These are phyloP conservation scores for Melanerpes aurifrons DNA, from an alignment of 2,113 vertebrate genomes.

Conservation along the genomic window DNA sequence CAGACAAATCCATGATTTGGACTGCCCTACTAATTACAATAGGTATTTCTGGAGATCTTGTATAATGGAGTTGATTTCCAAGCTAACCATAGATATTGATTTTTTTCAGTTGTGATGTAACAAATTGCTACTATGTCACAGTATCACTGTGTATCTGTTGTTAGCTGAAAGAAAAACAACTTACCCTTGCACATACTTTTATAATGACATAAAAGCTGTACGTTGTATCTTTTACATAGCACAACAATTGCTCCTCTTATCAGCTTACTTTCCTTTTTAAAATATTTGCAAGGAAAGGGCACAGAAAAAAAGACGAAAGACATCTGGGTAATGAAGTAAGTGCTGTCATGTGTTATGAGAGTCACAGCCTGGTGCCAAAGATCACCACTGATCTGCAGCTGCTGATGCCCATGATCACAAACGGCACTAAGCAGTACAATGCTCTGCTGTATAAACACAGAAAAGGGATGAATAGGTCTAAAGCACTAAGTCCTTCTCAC, in stretches of 20 bases:
- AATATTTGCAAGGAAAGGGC: neutral
- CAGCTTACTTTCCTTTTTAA: neutral
- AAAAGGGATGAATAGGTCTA: neutral
- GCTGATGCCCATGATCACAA: neutral
- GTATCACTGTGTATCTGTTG: neutral
- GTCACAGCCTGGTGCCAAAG: slow-evolving; percentile 36
- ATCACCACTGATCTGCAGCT: slow-evolving; percentile 35
- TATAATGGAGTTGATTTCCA: neutral
- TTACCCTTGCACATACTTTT: neutral
- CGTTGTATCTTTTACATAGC: neutral
- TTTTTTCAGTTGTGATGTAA: neutral
- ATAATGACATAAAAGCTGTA: neutral
- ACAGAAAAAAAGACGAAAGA: neutral
- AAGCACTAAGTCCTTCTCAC: neutral
- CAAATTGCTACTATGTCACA: neutral
- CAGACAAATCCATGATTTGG: neutral
- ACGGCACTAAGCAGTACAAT: slow-evolving; percentile 17
- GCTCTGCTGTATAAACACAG: neutral
- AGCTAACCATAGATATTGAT: neutral
- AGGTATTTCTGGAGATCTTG: neutral
- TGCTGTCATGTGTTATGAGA: neutral
- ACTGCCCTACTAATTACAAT: neutral
- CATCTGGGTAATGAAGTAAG: slow-evolving; percentile 49
- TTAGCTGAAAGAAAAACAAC: neutral
- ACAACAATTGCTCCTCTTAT: neutral